Percentiles rank a stretch among this genome's conserved stretches.
phyloP scores from a whole-genome alignment of 2,888 invertebrate species.

The Mythimna ferrago region DNA sequence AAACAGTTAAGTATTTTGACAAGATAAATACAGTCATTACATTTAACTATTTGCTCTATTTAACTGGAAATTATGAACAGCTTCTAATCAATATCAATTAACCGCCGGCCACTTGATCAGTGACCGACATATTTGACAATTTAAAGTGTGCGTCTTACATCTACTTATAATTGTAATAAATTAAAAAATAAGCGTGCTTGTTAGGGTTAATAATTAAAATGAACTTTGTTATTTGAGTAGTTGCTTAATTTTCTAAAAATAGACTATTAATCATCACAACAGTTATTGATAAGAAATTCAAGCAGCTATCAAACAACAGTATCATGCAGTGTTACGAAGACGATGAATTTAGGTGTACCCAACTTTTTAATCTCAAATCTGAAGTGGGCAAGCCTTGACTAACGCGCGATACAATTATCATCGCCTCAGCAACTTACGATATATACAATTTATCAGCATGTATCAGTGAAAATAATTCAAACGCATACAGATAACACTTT shows the following conservation, averaged over 20 bases:
- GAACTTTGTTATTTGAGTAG: slow-evolving; percentile 45
- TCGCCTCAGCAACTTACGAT: slow-evolving; percentile 58
- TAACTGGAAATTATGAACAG: slow-evolving; percentile 62
- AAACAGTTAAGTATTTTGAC: slow-evolving; percentile 34
- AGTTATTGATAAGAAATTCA: slow-evolving; percentile 31
- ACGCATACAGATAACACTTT: slow-evolving; percentile 62
- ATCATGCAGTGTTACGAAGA: slow-evolving; percentile 64
- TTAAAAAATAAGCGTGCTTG: slow-evolving; percentile 62
- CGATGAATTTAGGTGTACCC: slow-evolving; percentile 44
- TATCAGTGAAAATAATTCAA: slow-evolving; percentile 67
- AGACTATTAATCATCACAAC: slow-evolving; percentile 22
- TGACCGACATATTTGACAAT: slow-evolving; percentile 76
- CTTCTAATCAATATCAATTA: slow-evolving; percentile 73
- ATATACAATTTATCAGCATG: slow-evolving; percentile 61
- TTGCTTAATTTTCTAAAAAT: slow-evolving; percentile 34
- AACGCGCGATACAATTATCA: slow-evolving; percentile 45
- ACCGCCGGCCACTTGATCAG: slow-evolving; percentile 64
- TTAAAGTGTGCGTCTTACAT: slow-evolving; percentile 55
- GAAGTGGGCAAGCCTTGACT: slow-evolving; percentile 40
- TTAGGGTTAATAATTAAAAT: slow-evolving; percentile 52
- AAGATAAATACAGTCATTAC: slow-evolving; percentile 47
- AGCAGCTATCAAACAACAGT: slow-evolving; percentile 56
- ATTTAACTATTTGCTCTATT: slow-evolving; percentile 54
- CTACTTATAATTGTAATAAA: slow-evolving; percentile 43
- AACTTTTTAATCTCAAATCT: slow-evolving; percentile 42